Percentiles rank a stretch among this genome's conserved stretches.
Conservation (phyloP, 2,888 invertebrate species). For the Tiliacea aurago region DNA sequence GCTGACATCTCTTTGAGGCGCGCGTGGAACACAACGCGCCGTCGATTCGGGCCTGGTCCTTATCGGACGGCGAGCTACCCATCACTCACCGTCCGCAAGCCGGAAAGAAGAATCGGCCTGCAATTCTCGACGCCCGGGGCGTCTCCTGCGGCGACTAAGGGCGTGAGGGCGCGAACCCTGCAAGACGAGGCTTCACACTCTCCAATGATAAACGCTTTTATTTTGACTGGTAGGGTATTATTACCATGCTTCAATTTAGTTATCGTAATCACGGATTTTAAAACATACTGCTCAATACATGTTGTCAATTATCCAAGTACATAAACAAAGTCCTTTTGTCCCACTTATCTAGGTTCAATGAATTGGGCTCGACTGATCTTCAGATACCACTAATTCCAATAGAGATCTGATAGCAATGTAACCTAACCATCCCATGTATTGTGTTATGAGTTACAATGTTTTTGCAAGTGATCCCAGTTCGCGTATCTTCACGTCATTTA, state of each 20-base stretch:
- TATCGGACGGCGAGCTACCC: too few relatives aligned
- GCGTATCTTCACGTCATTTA: constrained; percentile 55
- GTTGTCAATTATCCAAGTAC: constrained; percentile 6
- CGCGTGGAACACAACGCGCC: too few relatives aligned
- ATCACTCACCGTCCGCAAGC: too few relatives aligned
- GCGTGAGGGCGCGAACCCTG: too few relatives aligned
- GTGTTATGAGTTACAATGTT: constrained; percentile 57
- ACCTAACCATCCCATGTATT: constrained; percentile 58
- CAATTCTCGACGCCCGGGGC: too few relatives aligned
- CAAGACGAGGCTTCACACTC: too few relatives aligned
- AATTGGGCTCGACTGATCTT: constrained; percentile 48
- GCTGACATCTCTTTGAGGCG: too few relatives aligned
- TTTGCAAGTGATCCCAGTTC: constrained; percentile 2
- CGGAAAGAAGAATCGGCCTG: too few relatives aligned
- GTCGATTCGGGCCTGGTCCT: too few relatives aligned
- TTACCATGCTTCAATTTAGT: not conserved
- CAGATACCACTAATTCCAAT: constrained; percentile 60
- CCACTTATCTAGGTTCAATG: constrained; percentile 54
- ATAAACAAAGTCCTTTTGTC: constrained; percentile 41
- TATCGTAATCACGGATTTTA: not conserved
- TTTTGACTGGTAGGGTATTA: not conserved
- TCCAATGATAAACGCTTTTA: not conserved
- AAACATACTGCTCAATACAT: not conserved
- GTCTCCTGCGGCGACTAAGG: too few relatives aligned
- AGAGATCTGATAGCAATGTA: constrained; percentile 43